These are phyloP conservation scores for Ptychobarbus kaznakovi DNA, from an alignment of 2,797 vertebrate species.

Conservation along the genomic window DNA sequence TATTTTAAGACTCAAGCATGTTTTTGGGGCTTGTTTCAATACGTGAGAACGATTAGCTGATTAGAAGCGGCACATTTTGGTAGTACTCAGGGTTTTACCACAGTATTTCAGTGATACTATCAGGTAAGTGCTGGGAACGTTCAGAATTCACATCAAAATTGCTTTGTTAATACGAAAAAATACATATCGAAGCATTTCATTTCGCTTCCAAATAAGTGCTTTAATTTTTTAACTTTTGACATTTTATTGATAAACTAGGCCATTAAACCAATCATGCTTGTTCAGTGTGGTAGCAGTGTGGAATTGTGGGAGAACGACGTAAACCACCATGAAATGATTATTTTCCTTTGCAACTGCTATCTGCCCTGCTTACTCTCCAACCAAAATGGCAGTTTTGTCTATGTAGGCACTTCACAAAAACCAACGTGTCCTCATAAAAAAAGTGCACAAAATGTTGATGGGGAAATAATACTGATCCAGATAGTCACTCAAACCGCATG, in stretches of 20 bases:
- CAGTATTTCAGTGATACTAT: constrained; percentile 1
- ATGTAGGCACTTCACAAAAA: constrained; percentile 62
- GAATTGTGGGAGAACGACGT: constrained; percentile 34
- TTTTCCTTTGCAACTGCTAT: constrained; percentile 74
- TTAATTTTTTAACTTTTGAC: neutral
- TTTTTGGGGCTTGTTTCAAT: neutral
- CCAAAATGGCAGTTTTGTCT: constrained; percentile 72
- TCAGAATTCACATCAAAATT: neutral
- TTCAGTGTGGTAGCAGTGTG: constrained; percentile 23
- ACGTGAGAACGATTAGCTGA: constrained; percentile 11
- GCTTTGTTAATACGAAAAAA: neutral
- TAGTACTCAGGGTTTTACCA: neutral
- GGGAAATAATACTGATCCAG: constrained; percentile 54
- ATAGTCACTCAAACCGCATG: constrained; percentile 51
- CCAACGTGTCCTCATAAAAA: constrained; percentile 38
- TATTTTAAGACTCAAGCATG: neutral
- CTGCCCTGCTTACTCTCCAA: constrained; percentile 55
- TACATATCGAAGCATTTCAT: neutral
- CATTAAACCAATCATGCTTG: neutral
- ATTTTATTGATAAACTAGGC: constrained; percentile 37
- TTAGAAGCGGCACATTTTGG: neutral
- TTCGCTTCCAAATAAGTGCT: neutral
- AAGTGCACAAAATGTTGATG: constrained; percentile 42
- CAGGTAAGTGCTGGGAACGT: neutral
- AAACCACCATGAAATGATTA: constrained; percentile 54